Evolutionary conservation across 2,797 vertebrate species (phyloP).

Genomic region (Allenopithecus nigroviridis): DNA sequence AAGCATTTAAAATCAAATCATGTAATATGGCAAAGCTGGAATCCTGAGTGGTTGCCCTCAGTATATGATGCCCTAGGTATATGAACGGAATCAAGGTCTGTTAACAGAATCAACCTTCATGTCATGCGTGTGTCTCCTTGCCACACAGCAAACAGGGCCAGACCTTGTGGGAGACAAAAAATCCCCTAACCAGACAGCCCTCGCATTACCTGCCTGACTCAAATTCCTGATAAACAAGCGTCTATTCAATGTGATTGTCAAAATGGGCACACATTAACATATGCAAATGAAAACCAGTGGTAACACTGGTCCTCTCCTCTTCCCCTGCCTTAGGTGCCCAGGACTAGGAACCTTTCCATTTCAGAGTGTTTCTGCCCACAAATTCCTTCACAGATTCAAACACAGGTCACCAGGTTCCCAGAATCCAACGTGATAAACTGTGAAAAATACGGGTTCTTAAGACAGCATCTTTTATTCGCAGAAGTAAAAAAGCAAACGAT

Average conservation of each 20-base stretch:
- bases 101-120: slow-evolving; percentile 88
- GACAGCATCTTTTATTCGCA: background rate
- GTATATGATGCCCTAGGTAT: slow-evolving; percentile 84
- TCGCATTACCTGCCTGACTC: slow-evolving; percentile 90
- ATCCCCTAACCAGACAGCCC: slow-evolving; percentile 92
- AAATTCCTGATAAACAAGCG: slow-evolving; percentile 90
- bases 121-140: slow-evolving; percentile 91
- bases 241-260: slow-evolving; percentile 85
- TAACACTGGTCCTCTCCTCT: too few relatives aligned
- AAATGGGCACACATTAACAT: slow-evolving; percentile 86
- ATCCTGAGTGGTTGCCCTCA: slow-evolving; percentile 67
- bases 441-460: background rate
- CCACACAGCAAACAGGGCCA: slow-evolving; percentile 90
- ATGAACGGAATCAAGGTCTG: slow-evolving; percentile 88
- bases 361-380: background rate
- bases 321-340: background rate
- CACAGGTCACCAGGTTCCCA: background rate
- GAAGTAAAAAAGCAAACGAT: background rate
- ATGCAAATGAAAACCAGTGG: background rate
- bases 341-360: too few relatives aligned
- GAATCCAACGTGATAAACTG: background rate
- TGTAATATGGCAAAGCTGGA: slow-evolving; percentile 39
- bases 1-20: background rate
- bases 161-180: slow-evolving; percentile 91
- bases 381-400: background rate